Evolutionary conservation across 2,888 invertebrate species (phyloP).

Genomic region (Stomorhina lunata): DNA sequence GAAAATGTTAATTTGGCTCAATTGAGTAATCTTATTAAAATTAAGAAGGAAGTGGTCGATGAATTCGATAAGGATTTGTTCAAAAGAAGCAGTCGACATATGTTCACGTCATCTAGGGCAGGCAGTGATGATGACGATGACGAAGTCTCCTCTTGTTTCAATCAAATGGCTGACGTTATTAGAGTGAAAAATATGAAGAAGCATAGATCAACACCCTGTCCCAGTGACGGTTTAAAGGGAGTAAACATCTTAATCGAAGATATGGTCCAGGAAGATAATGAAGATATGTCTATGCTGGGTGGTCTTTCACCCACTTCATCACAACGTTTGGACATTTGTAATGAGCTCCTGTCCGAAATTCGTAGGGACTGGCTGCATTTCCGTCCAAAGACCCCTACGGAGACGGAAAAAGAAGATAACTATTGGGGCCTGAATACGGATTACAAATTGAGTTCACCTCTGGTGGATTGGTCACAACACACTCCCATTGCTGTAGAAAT

Average conservation of each 20-base stretch:
- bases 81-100: neutral
- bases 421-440: constrained; percentile 64
- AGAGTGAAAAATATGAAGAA: constrained; percentile 71
- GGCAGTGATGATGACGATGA: constrained; percentile 64
- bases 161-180: constrained; percentile 75
- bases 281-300: constrained; percentile 68
- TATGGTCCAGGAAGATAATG: constrained; percentile 52
- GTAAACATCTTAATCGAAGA: constrained; percentile 65
- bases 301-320: constrained; percentile 74
- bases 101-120: neutral
- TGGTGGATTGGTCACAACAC: constrained; percentile 76
- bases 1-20: constrained; percentile 79
- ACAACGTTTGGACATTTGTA: constrained; percentile 76
- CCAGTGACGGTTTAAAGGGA: constrained; percentile 31
- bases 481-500: constrained; percentile 78
- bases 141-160: constrained; percentile 67
- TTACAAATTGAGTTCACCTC: constrained; percentile 65
- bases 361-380: constrained; percentile 79
- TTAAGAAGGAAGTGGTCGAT: constrained; percentile 71
- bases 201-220: constrained; percentile 42
- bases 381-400: constrained; percentile 78
- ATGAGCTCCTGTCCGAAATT: constrained; percentile 78
- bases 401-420: constrained; percentile 71
- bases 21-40: constrained; percentile 77
- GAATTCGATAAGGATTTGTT: constrained; percentile 33